Evolutionary conservation across 2,888 invertebrate species (phyloP).

Genomic region (Coleophora deauratella): DNA sequence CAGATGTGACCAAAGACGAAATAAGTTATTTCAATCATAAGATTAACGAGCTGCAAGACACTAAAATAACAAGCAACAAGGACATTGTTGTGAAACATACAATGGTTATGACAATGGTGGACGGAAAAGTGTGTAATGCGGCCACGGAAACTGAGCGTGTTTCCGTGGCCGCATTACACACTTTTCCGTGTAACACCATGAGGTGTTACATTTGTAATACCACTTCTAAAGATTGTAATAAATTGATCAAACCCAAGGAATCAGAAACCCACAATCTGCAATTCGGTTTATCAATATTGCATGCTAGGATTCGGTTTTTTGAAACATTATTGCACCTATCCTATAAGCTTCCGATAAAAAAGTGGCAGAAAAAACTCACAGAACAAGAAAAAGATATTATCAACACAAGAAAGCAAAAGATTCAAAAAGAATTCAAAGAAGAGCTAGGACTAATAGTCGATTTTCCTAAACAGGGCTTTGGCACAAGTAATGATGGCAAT

Average conservation of each 20-base stretch:
- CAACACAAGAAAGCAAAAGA: neutral
- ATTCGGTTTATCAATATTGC: neutral
- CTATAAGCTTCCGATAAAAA: neutral
- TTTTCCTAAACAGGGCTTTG: neutral
- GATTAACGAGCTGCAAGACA: neutral
- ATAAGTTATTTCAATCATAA: slow-evolving; percentile 1
- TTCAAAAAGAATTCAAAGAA: neutral
- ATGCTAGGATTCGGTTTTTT: neutral
- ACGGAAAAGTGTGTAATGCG: slow-evolving; percentile 27
- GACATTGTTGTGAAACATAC: slow-evolving; percentile 1
- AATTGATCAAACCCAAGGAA: neutral
- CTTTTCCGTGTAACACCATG: slow-evolving; percentile 25
- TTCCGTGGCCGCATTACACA: slow-evolving; percentile 24
- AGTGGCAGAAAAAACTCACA: neutral
- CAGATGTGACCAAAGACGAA: slow-evolving; percentile 4
- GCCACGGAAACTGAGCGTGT: slow-evolving; percentile 22
- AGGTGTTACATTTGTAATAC: slow-evolving; percentile 12
- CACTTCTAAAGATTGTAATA: neutral
- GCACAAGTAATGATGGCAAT: neutral
- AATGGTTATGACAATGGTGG: slow-evolving; percentile 21
- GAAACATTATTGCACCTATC: neutral
- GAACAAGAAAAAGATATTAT: neutral
- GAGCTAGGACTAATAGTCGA: neutral
- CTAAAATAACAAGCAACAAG: no score
- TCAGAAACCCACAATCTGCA: neutral